phyloP scores from a whole-genome alignment of 2,797 vertebrate species.

The Betta splendens region DNA sequence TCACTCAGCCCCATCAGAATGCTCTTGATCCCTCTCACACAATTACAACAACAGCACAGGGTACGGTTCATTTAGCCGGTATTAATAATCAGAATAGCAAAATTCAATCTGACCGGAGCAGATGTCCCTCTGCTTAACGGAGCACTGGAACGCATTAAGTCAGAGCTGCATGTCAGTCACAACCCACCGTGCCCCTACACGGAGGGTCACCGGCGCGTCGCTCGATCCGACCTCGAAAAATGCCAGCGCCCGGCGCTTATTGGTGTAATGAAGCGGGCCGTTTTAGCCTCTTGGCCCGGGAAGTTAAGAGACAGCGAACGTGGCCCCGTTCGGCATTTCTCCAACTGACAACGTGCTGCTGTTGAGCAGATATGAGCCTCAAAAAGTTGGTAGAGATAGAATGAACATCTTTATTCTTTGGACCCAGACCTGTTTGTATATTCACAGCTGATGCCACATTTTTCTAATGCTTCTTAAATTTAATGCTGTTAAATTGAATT shows the following conservation, averaged over 20 bases:
- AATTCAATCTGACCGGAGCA: slow-evolving; percentile 36
- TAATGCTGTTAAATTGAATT: too few species aligned
- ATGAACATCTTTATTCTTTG: too few species aligned
- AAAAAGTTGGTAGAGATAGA: too few species aligned
- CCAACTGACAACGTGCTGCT: slow-evolving; percentile 9
- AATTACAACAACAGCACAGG: slow-evolving; percentile 32
- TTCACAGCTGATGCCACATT: neutral
- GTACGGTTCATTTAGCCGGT: slow-evolving; percentile 20
- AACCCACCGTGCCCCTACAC: slow-evolving; percentile 39
- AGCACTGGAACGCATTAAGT: slow-evolving; percentile 30
- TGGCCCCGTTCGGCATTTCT: slow-evolving; percentile 7
- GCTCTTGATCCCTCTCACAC: slow-evolving; percentile 6
- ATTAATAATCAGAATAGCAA: slow-evolving; percentile 42
- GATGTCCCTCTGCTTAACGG: slow-evolving; percentile 43
- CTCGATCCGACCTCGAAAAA: slow-evolving; percentile 48
- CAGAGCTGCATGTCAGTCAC: slow-evolving; percentile 27
- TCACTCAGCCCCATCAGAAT: slow-evolving; percentile 8
- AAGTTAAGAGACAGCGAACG: slow-evolving; percentile 33
- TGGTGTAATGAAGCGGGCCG: slow-evolving; percentile 51
- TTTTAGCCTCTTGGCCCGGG: slow-evolving; percentile 2
- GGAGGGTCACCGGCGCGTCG: slow-evolving; percentile 36
- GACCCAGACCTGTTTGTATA: neutral
- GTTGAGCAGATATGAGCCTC: too few species aligned
- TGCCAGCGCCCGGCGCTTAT: slow-evolving; percentile 32
- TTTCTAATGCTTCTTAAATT: neutral